These are phyloP conservation scores for Ceyx melanurus DNA, from an alignment of 2,113 vertebrate genomes.

Conservation along the genomic window DNA sequence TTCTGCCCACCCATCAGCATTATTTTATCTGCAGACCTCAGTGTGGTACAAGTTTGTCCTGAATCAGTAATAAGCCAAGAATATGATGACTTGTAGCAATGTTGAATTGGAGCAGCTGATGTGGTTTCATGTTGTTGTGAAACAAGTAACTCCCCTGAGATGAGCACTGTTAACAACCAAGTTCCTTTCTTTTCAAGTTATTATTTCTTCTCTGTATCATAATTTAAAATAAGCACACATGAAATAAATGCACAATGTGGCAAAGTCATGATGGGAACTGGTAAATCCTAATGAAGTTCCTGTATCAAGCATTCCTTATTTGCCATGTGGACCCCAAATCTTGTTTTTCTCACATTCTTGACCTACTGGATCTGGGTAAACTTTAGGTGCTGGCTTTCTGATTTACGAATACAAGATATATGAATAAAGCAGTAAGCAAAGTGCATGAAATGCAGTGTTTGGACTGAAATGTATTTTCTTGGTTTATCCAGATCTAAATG, in stretches of 20 bases:
- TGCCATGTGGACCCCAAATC: background rate
- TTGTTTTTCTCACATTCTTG: background rate
- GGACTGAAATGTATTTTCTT: background rate
- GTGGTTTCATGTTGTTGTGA: background rate
- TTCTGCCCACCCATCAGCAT: background rate
- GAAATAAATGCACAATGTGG: background rate
- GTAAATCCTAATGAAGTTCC: background rate
- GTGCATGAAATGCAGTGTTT: background rate
- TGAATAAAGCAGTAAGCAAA: background rate
- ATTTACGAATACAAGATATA: background rate
- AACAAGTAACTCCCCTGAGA: background rate
- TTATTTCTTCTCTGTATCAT: background rate
- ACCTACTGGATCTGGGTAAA: background rate
- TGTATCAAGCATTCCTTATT: background rate
- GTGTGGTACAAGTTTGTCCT: background rate
- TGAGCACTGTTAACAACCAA: background rate
- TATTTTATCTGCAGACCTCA: background rate
- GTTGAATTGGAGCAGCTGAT: slow-evolving; percentile 4
- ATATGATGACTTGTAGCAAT: background rate
- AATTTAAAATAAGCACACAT: background rate
- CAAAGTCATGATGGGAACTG: background rate
- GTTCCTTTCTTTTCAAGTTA: background rate
- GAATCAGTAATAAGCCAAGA: background rate
- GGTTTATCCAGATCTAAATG: slow-evolving; percentile 87
- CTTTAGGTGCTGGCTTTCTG: background rate